Conservation (phyloP, 2,888 invertebrate genomes). For the Thyatira batis region DNA sequence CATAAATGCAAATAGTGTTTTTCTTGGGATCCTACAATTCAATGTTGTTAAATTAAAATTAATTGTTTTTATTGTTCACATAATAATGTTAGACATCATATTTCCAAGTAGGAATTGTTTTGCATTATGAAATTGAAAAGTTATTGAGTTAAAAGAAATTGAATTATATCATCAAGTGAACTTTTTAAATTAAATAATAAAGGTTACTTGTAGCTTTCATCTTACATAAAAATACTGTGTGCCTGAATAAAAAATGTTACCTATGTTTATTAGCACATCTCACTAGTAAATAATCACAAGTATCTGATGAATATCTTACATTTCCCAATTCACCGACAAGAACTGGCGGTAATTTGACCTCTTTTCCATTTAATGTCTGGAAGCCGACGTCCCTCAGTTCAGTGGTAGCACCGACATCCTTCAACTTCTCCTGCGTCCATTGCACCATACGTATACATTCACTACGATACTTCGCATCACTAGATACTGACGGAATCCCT, state of each 20-base stretch:
- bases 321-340: slow-evolving; percentile 90
- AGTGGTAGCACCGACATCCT: slow-evolving; percentile 86
- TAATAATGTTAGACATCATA: background rate
- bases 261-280: too few relatives aligned
- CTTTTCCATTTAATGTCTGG: slow-evolving; percentile 87
- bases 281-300: too few relatives aligned
- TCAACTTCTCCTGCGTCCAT: slow-evolving; percentile 88
- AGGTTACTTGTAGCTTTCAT: too few relatives aligned
- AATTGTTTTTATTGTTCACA: background rate
- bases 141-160: too few relatives aligned
- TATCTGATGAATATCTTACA: too few relatives aligned
- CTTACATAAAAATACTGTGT: too few relatives aligned
- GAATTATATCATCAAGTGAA: too few relatives aligned
- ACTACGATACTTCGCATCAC: slow-evolving; percentile 90
- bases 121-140: too few relatives aligned
- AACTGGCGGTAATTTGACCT: slow-evolving; percentile 92
- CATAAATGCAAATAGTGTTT: slow-evolving; percentile 97
- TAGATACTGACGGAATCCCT: slow-evolving; percentile 97
- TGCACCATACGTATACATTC: slow-evolving; percentile 94
- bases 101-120: too few relatives aligned
- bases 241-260: too few relatives aligned
- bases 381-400: slow-evolving; percentile 90
- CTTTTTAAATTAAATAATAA: too few relatives aligned
- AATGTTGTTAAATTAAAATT: background rate
- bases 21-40: slow-evolving; percentile 86